Evolutionary conservation across 2,113 vertebrate species (phyloP).

Genomic region (Ciconia boyciana): DNA sequence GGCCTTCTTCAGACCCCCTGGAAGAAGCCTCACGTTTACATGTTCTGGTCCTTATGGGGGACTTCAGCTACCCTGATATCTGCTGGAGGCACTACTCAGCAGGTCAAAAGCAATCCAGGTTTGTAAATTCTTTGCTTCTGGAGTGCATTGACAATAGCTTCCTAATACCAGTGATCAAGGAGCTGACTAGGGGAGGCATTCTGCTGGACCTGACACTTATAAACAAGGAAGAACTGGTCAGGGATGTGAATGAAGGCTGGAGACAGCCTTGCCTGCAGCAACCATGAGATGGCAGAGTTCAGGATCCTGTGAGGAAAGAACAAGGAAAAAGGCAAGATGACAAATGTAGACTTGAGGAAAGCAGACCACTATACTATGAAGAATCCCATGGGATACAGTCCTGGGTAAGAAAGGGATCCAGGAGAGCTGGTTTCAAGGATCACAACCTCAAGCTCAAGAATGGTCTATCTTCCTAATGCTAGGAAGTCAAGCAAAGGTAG

Average conservation of each 20-base stretch:
- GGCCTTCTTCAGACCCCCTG: background rate
- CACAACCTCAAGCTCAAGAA: background rate
- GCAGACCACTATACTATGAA: background rate
- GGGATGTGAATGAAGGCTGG: background rate
- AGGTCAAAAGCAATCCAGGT: background rate
- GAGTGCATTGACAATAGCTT: background rate
- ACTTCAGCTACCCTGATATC: background rate
- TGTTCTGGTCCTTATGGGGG: background rate
- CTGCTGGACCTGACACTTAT: background rate
- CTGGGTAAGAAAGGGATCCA: background rate
- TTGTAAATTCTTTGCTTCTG: background rate
- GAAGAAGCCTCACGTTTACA: background rate
- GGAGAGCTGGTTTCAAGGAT: background rate
- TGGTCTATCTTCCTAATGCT: background rate
- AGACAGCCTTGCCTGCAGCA: background rate
- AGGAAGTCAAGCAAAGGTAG: background rate
- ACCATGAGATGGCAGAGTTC: background rate
- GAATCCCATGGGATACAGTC: background rate
- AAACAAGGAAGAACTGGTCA: background rate
- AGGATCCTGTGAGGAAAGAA: background rate
- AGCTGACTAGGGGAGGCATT: background rate
- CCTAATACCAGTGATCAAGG: background rate
- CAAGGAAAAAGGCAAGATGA: background rate
- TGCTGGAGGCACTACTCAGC: background rate
- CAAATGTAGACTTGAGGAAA: background rate